A percentile compares a stretch with the other conserved stretches of the same genome.
Conservation (phyloP, 2,113 vertebrate genomes). For the Nesogale talazaci region DNA sequence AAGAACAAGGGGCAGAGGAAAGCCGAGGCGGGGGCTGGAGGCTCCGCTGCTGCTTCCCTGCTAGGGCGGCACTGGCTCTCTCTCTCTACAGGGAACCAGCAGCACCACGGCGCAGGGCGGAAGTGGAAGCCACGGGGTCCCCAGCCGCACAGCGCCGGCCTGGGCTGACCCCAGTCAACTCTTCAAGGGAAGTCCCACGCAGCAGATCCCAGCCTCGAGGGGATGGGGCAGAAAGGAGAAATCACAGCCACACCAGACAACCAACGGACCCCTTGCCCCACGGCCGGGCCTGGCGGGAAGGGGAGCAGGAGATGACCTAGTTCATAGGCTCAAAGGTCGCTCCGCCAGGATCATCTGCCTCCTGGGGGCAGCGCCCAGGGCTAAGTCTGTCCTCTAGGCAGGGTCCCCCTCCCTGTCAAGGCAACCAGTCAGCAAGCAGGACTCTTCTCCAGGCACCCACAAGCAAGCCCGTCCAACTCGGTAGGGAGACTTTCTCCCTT, state of each 20-base stretch:
- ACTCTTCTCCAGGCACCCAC: neutral
- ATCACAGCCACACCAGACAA: neutral
- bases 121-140: no score
- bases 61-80: neutral
- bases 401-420: neutral
- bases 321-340: neutral
- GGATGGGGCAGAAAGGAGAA: neutral
- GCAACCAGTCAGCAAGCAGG: neutral
- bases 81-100: no score
- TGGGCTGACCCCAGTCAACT: no score
- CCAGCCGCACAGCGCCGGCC: no score
- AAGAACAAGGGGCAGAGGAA: constrained; percentile 18
- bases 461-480: neutral
- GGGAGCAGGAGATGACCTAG: neutral
- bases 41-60: neutral
- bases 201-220: neutral
- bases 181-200: neutral
- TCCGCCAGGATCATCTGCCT: neutral
- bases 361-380: neutral
- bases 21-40: neutral
- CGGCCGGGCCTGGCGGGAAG: neutral
- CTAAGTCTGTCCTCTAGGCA: neutral
- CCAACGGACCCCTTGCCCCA: neutral
- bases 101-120: no score
- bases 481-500: neutral